phyloP scores from a whole-genome alignment of 2,113 vertebrate genomes.

The Alouatta palliata region DNA sequence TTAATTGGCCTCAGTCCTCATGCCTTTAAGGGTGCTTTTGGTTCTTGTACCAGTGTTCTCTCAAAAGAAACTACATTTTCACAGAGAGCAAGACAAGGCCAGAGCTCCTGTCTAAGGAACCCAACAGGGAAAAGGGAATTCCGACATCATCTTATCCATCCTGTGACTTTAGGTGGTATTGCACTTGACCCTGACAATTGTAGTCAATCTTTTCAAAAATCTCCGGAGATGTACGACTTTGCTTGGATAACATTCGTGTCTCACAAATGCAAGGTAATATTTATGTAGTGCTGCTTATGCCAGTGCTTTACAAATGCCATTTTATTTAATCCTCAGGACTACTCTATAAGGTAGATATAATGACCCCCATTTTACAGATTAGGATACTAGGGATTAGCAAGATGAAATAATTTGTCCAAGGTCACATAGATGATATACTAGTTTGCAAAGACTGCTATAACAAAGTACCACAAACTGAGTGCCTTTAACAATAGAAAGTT shows the following conservation, averaged over 20 bases:
- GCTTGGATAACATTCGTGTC: not conserved
- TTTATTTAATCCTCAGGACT: conserved; percentile 8
- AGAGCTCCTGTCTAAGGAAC: not conserved
- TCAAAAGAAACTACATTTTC: not conserved
- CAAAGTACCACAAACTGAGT: not conserved
- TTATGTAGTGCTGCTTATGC: not conserved
- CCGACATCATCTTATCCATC: not conserved
- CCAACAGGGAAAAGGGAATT: not conserved
- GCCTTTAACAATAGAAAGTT: not conserved
- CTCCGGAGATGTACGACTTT: conserved; percentile 15
- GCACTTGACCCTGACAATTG: not conserved
- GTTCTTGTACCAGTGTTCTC: conserved; percentile 13
- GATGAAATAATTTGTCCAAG: not conserved
- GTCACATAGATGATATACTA: not conserved
- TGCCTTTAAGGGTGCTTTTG: conserved; percentile 40
- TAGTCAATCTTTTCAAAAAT: not conserved
- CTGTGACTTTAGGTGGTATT: conserved; percentile 3
- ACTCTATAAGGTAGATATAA: not conserved
- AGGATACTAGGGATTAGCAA: conserved; percentile 25
- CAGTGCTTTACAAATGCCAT: conserved; percentile 26
- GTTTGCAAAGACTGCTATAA: not conserved
- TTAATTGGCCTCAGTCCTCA: conserved; percentile 44
- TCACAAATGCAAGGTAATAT: not conserved
- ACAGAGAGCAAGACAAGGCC: not conserved
- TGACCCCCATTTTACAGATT: conserved; percentile 35